Conservation (phyloP, 2,113 vertebrate genomes). For the human region GRCh38 chr2:29912501-29913000, state of each 20-base stretch:
- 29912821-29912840: background rate
- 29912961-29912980: constrained; percentile 9
- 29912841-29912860: constrained; percentile 15
- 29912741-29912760: background rate
- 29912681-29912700: no score
- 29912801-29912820: background rate
- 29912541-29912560: background rate
- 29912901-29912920: constrained; percentile 29
- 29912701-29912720: background rate
- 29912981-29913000: background rate
- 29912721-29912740: background rate
- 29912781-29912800: background rate
- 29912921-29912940: constrained; percentile 14
- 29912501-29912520: background rate
- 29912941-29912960: background rate
- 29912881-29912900: background rate
- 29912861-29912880: background rate
- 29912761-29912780: background rate
- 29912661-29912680: background rate
- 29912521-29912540: background rate
- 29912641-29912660: background rate
- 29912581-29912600: background rate
- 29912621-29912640: background rate
- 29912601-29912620: background rate
- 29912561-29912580: background rate